phyloP scores from a whole-genome alignment of 2,113 vertebrate species.

The Murina feae region DNA sequence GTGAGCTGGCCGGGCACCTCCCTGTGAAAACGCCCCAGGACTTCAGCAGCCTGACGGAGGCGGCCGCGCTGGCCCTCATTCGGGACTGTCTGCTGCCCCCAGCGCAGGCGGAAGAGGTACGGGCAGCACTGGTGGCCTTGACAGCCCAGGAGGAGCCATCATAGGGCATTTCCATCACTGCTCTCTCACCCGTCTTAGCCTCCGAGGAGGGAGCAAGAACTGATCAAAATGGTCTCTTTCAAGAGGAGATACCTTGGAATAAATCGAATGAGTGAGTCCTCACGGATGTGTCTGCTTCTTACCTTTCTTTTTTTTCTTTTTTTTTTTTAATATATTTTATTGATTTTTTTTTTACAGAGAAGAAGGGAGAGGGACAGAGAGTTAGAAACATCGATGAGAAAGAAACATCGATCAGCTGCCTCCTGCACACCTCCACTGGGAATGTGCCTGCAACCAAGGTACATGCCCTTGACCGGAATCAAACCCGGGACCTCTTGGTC shows the following conservation, averaged over 20 bases:
- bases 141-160: conserved; percentile 36
- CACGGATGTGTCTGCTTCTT: neutral
- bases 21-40: conserved; percentile 85
- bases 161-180: neutral
- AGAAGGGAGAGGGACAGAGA: too few species aligned
- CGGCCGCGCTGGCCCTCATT: conserved; percentile 78
- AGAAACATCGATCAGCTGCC: too few species aligned
- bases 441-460: too few species aligned
- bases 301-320: too few species aligned
- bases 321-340: too few species aligned
- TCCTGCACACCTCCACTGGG: too few species aligned
- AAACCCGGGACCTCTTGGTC: too few species aligned
- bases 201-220: neutral
- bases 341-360: too few species aligned
- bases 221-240: neutral
- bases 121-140: conserved; percentile 76
- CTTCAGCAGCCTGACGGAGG: conserved; percentile 83
- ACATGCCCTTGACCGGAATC: too few species aligned
- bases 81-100: conserved; percentile 81
- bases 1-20: conserved; percentile 92
- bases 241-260: neutral
- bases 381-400: too few species aligned
- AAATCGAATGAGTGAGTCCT: neutral
- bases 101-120: conserved; percentile 77
- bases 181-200: neutral